Base-by-base conservation (phyloP, 2,797 vertebrate species). In the Myoxocephalus aenaeus region DNA sequence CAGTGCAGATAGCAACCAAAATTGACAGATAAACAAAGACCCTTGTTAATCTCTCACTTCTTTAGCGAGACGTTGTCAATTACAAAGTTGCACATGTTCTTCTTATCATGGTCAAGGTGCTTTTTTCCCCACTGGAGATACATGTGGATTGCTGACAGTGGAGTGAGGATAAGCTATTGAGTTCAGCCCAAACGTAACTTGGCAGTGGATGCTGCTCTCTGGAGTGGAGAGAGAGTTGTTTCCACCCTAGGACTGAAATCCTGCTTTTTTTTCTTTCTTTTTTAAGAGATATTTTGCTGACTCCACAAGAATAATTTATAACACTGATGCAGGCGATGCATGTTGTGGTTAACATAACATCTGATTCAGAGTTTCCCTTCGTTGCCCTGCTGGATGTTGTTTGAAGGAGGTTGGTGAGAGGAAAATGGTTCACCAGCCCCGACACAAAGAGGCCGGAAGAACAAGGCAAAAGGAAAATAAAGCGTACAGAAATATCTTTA, bases 241-340 rank as follows among this genome's bases (percentile, higher is more conserved):
- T 95, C 92, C 92, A 93, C 75, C 82, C 81, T 51, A 82, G 84
- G 85, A 89, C 87, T 90, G 78, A 92, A 91, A 89, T 91, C 88
- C 81, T 87, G 75, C 87, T 90, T 42, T 42, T 4, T 42, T 15
- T 15, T 15, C 15, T 2, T 42, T 14, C 2, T 13, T 42, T 42
- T 42, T 42, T 15, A 42, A 42, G 18, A 77, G 11, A 56, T 84
- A 94, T 95, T 96, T 87, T 96, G 96, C 96, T 97, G 96, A 97
- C 95, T 88, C 94, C 90, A 87, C 90, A 93, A 94, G 95, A 97
- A 96, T 92, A 90, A 90, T 95, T 94, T 95, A 92, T 94, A 94
- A 95, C 93, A 92, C 91, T 89, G 94, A 95, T 91, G 85, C 86
- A 87, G 84, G 83, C 75, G 25, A 90, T 89, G 88, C 86, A 90